Evolutionary conservation across 2,888 invertebrate species (phyloP), one percentile per base, ranked within the genome.

Genomic region (Ornithoptera priamus): DNA sequence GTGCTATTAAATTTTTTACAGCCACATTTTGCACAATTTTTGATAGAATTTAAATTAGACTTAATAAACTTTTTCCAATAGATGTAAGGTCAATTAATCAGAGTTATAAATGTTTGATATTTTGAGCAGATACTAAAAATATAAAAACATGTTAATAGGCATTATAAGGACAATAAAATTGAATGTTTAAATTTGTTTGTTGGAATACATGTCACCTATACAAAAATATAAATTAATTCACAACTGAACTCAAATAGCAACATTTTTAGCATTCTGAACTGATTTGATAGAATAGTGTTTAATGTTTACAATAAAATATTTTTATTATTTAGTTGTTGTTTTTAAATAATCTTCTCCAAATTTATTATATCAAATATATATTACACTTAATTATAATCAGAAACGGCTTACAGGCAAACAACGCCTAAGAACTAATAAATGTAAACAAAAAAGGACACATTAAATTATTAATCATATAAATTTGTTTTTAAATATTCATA

Each of bases 101-200:
- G n/a, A 59, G 42, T 42, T n/a, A 58, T 62, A 39, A 58, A 30
- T 62, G n/a, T 50, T 50, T 62, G 24, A 64, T 60, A 56, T 46
- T 62, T 39, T 65, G 65, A 69, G 10, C 18, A n/a, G 17, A 42
- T 1, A 59, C 30, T 20, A 15, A n/a, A 60, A 61, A 17, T 22
- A 15, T 66, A 57, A 50, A 62, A 62, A 62, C 56, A 30, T 65
- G 58, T 62, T 65, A 50, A 50, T 69, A 62, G 65, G 17, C n/a
- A 58, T 56, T 53, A 46, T 65, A 65, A 69, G 57, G 69, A 69
- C 69, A 69, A 69, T 69, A 69, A 69, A 20, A 69, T 30, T 30
- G 65, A 69, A 50, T 61, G 62, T 62, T 62, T 36, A 62, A 65
- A 24, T 62, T 50, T 61, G 24, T 24, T 30, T 30, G n/a, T n/a